phyloP scores from a whole-genome alignment of 2,113 vertebrate species.

The Phyllostomus hastatus region DNA sequence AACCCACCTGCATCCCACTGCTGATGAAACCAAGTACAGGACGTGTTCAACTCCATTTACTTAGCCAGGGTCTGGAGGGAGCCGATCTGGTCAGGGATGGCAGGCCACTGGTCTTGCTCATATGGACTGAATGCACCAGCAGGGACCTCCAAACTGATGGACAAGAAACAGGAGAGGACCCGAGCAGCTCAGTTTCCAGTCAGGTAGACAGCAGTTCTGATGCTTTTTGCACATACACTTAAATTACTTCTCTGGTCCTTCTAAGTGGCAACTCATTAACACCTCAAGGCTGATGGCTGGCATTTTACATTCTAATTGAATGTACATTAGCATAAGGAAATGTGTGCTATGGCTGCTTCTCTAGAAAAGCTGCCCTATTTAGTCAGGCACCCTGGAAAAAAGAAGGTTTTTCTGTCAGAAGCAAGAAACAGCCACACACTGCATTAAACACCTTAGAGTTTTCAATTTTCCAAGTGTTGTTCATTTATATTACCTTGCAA shows the following conservation, averaged over 20 bases:
- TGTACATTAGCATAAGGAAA: neutral
- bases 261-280: slow-evolving; percentile 41
- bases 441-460: neutral
- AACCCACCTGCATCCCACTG: neutral
- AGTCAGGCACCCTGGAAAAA: neutral
- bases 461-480: neutral
- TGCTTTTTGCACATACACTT: neutral
- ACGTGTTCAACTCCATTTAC: too few relatives aligned
- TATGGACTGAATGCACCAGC: neutral
- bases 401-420: neutral
- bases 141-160: neutral
- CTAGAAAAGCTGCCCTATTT: slow-evolving; percentile 9
- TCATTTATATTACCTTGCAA: neutral
- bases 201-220: neutral
- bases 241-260: neutral
- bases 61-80: neutral
- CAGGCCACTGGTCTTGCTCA: neutral
- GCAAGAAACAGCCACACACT: neutral
- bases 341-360: neutral
- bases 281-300: neutral
- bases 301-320: slow-evolving; percentile 2
- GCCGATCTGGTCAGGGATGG: neutral
- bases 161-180: neutral
- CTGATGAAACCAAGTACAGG: neutral
- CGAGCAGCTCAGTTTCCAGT: neutral